A percentile compares a stretch with the other conserved stretches of the same genome.
phyloP scores from a whole-genome alignment of 1,140 invertebrate species.

The honey bee (Apis mellifera) region DNA sequence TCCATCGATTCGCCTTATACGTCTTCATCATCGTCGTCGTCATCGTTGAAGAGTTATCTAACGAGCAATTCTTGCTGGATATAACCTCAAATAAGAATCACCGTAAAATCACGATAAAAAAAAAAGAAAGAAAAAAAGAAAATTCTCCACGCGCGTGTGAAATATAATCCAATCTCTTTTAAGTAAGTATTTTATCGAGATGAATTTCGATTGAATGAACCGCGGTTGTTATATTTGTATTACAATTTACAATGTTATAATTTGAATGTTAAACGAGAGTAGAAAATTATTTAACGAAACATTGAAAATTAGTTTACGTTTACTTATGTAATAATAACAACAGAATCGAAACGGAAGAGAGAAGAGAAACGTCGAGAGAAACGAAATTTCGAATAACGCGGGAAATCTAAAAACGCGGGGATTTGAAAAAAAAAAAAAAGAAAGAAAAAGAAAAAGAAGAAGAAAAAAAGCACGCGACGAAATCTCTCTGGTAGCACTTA shows the following conservation, averaged over 20 bases:
- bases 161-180: no score
- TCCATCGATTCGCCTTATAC: constrained; percentile 4
- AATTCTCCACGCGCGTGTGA: no score
- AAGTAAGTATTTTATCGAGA: no score
- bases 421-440: not conserved
- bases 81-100: not conserved
- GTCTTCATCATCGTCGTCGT: not conserved
- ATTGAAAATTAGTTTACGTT: constrained; percentile 9
- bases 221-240: no score
- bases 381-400: not conserved
- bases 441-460: not conserved
- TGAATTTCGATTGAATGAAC: no score
- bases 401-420: not conserved
- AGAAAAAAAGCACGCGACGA: not conserved
- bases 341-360: not conserved
- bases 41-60: not conserved
- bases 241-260: no score
- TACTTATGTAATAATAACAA: no score
- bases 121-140: not conserved
- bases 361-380: not conserved
- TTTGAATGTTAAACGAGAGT: not conserved
- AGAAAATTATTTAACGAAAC: not conserved
- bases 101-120: not conserved
- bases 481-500: constrained; percentile 10
- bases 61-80: not conserved